Base-by-base conservation (phyloP, 2,113 vertebrate species). In the Gopherus flavomarginatus region DNA sequence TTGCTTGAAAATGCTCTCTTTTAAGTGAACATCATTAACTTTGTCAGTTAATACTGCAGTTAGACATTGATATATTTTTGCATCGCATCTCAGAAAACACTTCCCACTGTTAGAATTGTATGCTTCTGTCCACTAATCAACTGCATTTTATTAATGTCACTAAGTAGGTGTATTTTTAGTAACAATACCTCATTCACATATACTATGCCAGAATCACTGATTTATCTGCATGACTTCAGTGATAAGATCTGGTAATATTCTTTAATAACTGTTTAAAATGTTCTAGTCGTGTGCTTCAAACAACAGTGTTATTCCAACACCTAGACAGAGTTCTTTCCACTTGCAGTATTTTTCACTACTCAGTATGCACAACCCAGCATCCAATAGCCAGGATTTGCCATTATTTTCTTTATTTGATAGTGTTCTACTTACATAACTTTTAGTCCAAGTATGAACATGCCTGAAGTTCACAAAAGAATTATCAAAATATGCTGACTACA, bases 341-440 rank as follows among this genome's bases (percentile, higher is more conserved):
- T 98, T 96, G 96, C 94, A 95, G 96, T 94, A 98, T 98, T 99
- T 99, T 99, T 98, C 97, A 89, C 97, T 98, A 93, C 97, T 98
- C 97, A 95, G 93, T 97, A 98, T 96, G 98, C 97, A 98, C 82
- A 98, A 98, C 92, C 97, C 57, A 86, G 56, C 93, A 89, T 85
- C 4, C 21, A 56, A 83, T 12, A 96, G 98, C 96, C 97, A 97
- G 93, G 89, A 97, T 98, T 99, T 99, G 98, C 98, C 98, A 97
- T 98, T 96, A 98, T 98, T 98, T 97, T 96, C 92, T 94, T 94
- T 38, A 86, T 97, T 97, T 96, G 75, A 90, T 93, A 90, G 80
- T 79, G 87, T 95, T 95, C 85, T 96, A 83, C 95, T 91, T 78
- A 75, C 82, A 87, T 44, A 91, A 94, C 56, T 92, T 81, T 31